Percentiles rank a stretch among this genome's conserved stretches.
Conservation (phyloP, 2,113 vertebrate genomes). For the Scytalopus superciliaris region DNA sequence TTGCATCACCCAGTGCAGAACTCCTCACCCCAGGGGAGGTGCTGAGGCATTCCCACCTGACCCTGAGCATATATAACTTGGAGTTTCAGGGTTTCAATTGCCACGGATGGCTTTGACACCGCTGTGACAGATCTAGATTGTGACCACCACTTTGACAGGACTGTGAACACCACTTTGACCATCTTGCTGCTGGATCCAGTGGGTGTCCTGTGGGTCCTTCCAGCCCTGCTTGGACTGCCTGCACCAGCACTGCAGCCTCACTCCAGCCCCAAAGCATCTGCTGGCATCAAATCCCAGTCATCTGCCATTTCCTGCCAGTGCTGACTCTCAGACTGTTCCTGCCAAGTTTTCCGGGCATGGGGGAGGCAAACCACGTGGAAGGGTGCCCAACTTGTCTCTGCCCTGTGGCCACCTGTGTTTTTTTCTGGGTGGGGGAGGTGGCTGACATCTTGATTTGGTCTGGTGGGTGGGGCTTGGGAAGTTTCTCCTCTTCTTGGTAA, state of each 20-base stretch:
- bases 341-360: background rate
- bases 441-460: no score
- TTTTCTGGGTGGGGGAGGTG: no score
- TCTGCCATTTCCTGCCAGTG: background rate
- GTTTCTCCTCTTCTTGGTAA: background rate
- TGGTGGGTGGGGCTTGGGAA: background rate
- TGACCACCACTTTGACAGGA: background rate
- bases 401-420: background rate
- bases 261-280: background rate
- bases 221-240: background rate
- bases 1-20: background rate
- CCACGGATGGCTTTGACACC: no score
- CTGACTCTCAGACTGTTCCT: background rate
- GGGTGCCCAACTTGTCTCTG: background rate
- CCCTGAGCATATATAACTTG: background rate
- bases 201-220: background rate
- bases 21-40: background rate
- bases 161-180: no score
- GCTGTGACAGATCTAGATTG: background rate
- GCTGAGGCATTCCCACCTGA: background rate
- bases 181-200: no score
- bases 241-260: background rate
- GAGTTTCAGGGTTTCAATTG: background rate
- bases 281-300: background rate
- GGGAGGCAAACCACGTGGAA: background rate